These are phyloP conservation scores for Eulemur rufifrons DNA, from an alignment of 2,113 vertebrate species.

Conservation along the genomic window DNA sequence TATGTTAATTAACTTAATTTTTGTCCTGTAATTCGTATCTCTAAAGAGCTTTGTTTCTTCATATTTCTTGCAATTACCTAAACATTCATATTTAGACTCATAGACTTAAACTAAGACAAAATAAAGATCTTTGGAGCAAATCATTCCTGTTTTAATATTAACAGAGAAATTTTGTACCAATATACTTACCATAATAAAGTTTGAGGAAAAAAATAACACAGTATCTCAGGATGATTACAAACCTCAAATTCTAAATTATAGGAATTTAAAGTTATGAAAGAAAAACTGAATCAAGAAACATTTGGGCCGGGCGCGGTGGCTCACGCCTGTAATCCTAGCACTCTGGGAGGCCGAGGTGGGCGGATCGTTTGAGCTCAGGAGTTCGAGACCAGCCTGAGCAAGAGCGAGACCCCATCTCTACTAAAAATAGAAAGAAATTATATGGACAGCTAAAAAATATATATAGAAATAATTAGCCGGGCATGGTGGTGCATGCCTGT, in stretches of 20 bases:
- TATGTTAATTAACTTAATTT: conserved; percentile 22
- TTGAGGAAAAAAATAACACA: not conserved
- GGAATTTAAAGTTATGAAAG: conserved; percentile 1
- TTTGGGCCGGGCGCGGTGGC: too few species aligned
- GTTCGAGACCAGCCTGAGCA: too few species aligned
- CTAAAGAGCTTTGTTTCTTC: conserved; percentile 3
- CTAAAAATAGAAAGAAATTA: too few species aligned
- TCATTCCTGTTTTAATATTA: conserved; percentile 21
- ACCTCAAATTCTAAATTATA: conserved; percentile 30
- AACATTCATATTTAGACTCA: conserved; percentile 6
- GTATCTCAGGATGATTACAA: conserved; percentile 14
- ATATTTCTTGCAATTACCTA: not conserved
- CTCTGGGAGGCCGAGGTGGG: too few species aligned
- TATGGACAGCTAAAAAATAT: too few species aligned
- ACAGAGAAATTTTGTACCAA: conserved; percentile 1
- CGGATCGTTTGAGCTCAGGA: too few species aligned
- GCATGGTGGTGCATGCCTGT: too few species aligned
- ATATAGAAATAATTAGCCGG: too few species aligned
- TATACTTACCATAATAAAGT: conserved; percentile 26
- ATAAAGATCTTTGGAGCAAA: not conserved
- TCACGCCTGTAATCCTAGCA: too few species aligned
- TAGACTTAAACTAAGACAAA: conserved; percentile 23
- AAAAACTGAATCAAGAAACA: conserved; percentile 53
- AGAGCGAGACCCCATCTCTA: too few species aligned
- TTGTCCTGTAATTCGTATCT: not conserved